A percentile compares a stretch with the other conserved stretches of the same genome.
Evolutionary conservation across 2,113 vertebrate species (phyloP).

Genomic region (Dasyurus viverrinus): DNA sequence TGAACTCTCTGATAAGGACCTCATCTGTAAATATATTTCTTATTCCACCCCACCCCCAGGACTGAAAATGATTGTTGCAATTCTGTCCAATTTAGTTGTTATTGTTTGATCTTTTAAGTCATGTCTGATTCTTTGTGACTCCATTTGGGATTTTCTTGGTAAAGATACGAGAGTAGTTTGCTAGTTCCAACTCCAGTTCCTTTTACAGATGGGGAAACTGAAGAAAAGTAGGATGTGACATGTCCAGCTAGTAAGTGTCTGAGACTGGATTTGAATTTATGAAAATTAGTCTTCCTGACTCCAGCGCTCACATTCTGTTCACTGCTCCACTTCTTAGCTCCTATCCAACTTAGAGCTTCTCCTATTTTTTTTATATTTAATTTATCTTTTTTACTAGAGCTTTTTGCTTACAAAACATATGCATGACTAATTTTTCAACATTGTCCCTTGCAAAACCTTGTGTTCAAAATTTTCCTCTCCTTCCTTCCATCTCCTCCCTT

Average conservation of each 20-base stretch:
- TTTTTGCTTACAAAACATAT: no score
- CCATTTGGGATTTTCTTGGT: background rate
- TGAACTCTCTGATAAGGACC: background rate
- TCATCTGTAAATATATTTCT: background rate
- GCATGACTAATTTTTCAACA: no score
- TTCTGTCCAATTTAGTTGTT: background rate
- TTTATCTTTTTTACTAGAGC: no score
- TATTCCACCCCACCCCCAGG: background rate
- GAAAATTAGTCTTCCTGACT: background rate
- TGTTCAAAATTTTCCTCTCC: no score
- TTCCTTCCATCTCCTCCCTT: no score
- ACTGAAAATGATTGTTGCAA: background rate
- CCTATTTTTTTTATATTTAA: background rate
- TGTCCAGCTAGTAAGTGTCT: background rate
- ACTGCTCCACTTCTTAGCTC: background rate
- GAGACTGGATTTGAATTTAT: background rate
- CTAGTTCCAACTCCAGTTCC: background rate
- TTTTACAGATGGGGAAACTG: background rate
- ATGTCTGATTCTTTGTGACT: background rate
- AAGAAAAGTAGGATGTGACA: background rate
- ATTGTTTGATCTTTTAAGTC: background rate
- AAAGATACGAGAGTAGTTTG: background rate
- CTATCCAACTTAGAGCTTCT: background rate
- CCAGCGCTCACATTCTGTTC: background rate
- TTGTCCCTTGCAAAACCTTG: no score